Evolutionary conservation across 23 tunicate genomes (phyloP).

Genomic region (Halocynthia roretzi): DNA sequence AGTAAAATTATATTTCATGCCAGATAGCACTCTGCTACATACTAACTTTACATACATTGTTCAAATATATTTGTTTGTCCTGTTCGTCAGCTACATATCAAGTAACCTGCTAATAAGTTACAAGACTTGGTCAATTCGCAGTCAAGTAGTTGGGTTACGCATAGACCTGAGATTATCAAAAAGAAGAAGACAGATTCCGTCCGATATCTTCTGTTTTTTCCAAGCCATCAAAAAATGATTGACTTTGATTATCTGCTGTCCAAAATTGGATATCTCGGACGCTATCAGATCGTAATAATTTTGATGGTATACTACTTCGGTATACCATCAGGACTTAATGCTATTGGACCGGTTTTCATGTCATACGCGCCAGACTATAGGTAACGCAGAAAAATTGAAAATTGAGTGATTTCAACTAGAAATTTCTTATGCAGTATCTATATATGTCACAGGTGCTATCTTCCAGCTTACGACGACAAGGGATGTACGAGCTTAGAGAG

Average conservation of each 20-base stretch:
- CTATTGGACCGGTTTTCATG: conserved; percentile 65
- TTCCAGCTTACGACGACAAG: conserved; percentile 36
- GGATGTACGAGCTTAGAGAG: background rate
- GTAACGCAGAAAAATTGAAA: conserved; percentile 23
- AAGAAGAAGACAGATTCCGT: too few relatives aligned
- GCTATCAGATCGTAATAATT: conserved; percentile 46
- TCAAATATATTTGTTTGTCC: too few relatives aligned
- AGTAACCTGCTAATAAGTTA: too few relatives aligned
- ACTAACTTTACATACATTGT: too few relatives aligned
- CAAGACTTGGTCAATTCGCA: too few relatives aligned
- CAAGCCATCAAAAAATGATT: conserved; percentile 27
- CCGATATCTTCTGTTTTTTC: too few relatives aligned
- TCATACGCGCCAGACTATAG: conserved; percentile 57
- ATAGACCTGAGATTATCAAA: too few relatives aligned
- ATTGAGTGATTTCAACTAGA: too few relatives aligned
- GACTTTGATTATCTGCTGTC: conserved; percentile 53
- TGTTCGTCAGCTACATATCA: too few relatives aligned
- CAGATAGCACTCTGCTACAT: too few relatives aligned
- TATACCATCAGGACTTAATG: conserved; percentile 56
- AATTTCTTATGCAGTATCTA: background rate
- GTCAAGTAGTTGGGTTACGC: too few relatives aligned
- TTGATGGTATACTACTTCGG: conserved; percentile 59
- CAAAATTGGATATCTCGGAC: conserved; percentile 56
- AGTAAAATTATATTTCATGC: too few relatives aligned
- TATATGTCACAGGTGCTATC: conserved; percentile 29